Evolutionary conservation across 2,888 invertebrate species (phyloP), one percentile per base, ranked within the genome.

Genomic region (Nymphalis c-album): DNA sequence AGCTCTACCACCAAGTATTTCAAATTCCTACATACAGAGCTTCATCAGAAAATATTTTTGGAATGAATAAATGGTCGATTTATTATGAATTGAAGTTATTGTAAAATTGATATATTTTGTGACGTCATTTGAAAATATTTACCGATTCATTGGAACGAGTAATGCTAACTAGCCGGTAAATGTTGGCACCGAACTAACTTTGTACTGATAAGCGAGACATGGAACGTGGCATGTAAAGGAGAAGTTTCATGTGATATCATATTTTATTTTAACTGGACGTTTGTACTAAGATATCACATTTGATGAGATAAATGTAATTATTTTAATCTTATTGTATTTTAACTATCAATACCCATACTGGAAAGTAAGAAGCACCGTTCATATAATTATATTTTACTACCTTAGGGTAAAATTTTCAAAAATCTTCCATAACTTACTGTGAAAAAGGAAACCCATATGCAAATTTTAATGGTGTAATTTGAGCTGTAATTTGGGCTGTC

Each of bases 201-300:
- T 60, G 35, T 60, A 60, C 65, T 60, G 65, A 65, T 65, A 65
- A 65, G 60, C 53, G 55, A 47, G 35, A 60, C 60, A 47, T 46
- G 35, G 55, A 60, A 22, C 31, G 55, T 65, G 60, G 60, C 65
- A 60, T 53, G 35, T 26, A 47, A 60, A 60, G 35, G 55, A 47
- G 35, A 47, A 60, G 60, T 65, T 60, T 57, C 57, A 35, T 57
- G 18, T 57, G 57, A 22, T 26, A 31, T 35, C 22, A 57, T 57
- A 57, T 57, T 57, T 57, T 57, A 57, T 57, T 57, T 35, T 18
- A n/a, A 57, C 57, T 57, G 10, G 18, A 57, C 57, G 35, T 40
- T 57, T 57, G 5, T n/a, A 55, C 26, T 31, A 22, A 55, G 53
- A 31, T 55, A 55, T 55, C n/a, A 5, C 7, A 6, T 55, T 26